These are phyloP conservation scores for Cairina moschata DNA, from an alignment of 2,113 vertebrate genomes.

Conservation along the genomic window DNA sequence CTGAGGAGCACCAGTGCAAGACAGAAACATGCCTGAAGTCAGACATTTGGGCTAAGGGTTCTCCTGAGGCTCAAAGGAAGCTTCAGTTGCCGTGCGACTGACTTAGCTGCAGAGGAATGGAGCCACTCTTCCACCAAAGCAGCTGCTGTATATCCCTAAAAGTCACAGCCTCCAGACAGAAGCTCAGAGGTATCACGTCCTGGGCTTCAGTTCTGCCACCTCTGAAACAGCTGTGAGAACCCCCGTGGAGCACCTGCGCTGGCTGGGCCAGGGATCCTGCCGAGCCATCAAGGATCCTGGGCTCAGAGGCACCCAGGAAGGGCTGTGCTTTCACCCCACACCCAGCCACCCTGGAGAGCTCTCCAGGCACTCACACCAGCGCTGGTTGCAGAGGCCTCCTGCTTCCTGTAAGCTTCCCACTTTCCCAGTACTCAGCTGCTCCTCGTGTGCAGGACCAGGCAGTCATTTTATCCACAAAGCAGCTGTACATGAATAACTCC, in stretches of 20 bases:
- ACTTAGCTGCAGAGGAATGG: neutral
- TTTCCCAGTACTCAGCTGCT: neutral
- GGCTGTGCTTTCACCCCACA: neutral
- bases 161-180: neutral
- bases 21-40: neutral
- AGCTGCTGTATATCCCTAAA: neutral
- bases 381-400: neutral
- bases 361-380: neutral
- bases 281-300: neutral
- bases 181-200: neutral
- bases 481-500: neutral
- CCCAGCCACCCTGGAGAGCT: neutral
- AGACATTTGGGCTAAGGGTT: neutral
- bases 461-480: neutral
- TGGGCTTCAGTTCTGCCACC: neutral
- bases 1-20: neutral
- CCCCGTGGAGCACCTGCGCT: neutral
- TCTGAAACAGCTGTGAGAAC: neutral
- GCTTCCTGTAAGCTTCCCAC: neutral
- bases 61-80: neutral
- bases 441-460: neutral
- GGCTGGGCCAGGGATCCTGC: neutral
- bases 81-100: neutral
- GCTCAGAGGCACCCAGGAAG: neutral
- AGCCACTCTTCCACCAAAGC: neutral